Conservation (phyloP, 2,888 invertebrate genomes). For the Pseudococcus longispinus region DNA sequence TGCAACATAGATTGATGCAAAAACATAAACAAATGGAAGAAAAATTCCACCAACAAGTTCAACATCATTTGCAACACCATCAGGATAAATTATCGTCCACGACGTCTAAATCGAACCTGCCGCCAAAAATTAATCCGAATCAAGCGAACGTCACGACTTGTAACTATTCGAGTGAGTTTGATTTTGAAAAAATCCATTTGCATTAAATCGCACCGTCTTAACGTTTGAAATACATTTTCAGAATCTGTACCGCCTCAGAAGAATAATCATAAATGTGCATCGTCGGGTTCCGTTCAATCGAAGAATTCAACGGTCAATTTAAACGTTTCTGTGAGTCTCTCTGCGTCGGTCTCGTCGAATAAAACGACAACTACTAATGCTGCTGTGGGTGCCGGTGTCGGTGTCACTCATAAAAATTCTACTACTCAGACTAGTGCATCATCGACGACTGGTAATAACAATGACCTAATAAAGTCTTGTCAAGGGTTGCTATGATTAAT, state of each 20-base stretch:
- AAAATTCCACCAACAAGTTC: constrained; percentile 57
- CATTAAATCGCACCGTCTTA: not conserved
- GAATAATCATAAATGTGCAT: not conserved
- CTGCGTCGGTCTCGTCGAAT: not conserved
- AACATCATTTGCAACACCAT: constrained; percentile 51
- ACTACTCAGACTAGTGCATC: constrained; percentile 31
- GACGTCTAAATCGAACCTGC: not conserved
- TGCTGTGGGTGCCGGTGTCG: not conserved
- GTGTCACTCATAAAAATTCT: constrained; percentile 49
- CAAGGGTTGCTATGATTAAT: not conserved
- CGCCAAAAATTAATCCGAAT: not conserved
- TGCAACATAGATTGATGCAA: constrained; percentile 35
- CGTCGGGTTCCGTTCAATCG: not conserved
- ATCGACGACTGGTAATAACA: not conserved
- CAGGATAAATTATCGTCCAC: constrained; percentile 22
- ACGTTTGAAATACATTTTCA: not conserved
- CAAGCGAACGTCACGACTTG: not conserved
- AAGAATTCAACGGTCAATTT: not conserved
- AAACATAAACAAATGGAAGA: constrained; percentile 52
- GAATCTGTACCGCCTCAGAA: not conserved
- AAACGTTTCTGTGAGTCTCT: not conserved
- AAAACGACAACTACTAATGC: constrained; percentile 10
- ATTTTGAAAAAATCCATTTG: not conserved
- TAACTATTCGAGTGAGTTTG: not conserved
- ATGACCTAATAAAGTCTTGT: not conserved